A percentile compares a stretch with the other conserved stretches of the same genome.
Evolutionary conservation across 1,140 invertebrate species (phyloP).

Genomic region (Antheraea pernyi): DNA sequence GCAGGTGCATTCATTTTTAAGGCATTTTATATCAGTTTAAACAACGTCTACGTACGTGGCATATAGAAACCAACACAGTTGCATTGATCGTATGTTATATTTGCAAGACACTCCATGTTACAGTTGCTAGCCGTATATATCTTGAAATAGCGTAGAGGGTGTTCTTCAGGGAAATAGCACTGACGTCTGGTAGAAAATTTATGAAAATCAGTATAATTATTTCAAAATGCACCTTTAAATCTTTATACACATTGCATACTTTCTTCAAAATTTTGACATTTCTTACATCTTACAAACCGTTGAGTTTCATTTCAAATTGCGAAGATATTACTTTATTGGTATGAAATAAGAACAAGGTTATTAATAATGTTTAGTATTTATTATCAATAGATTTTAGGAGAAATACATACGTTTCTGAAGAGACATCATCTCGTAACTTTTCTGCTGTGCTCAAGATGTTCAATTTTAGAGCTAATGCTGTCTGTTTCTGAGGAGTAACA

Average conservation of each 20-base stretch:
- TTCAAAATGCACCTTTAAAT: too few relatives aligned
- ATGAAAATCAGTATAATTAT: too few relatives aligned
- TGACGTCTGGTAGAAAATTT: conserved; percentile 22
- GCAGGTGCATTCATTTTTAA: conserved; percentile 12
- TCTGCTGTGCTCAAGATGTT: conserved; percentile 12
- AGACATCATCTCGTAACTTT: not conserved
- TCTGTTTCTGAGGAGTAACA: not conserved
- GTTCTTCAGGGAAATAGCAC: conserved; percentile 24
- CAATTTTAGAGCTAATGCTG: conserved; percentile 18
- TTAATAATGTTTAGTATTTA: too few relatives aligned
- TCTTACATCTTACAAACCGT: too few relatives aligned
- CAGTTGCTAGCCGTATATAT: too few relatives aligned
- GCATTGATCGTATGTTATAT: not conserved
- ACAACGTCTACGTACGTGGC: conserved; percentile 4
- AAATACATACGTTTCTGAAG: conserved; percentile 6
- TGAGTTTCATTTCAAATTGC: too few relatives aligned
- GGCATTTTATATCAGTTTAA: conserved; percentile 23
- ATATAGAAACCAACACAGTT: not conserved
- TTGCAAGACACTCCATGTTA: too few relatives aligned
- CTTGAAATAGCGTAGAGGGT: not conserved
- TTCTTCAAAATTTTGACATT: too few relatives aligned
- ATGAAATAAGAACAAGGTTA: too few relatives aligned
- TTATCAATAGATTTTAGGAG: too few relatives aligned
- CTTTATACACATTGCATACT: too few relatives aligned
- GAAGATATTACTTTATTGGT: too few relatives aligned